Conservation (phyloP, 2,113 vertebrate species). For the Ranitomeya variabilis region DNA sequence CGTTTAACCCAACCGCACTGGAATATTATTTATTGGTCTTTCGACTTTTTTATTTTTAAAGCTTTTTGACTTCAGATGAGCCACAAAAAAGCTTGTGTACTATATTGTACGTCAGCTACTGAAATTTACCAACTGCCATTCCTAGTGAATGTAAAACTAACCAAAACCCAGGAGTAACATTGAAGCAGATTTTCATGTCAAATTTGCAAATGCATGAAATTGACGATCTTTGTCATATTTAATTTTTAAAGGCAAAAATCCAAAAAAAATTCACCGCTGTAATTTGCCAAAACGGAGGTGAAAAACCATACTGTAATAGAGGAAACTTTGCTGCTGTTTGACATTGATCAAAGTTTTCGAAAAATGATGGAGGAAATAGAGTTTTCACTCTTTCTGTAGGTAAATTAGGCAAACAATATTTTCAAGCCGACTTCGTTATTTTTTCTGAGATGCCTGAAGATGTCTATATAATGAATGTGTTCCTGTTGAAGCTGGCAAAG, state of each 20-base stretch:
- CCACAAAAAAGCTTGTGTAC: not conserved
- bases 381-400: constrained; percentile 28
- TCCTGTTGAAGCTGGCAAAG: constrained; percentile 46
- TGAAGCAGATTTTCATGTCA: constrained; percentile 45
- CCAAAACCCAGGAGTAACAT: not conserved
- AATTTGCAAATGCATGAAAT: constrained; percentile 29
- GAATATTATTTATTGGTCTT: not conserved
- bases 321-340: constrained; percentile 5
- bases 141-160: not conserved
- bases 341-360: constrained; percentile 19
- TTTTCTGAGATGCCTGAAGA: constrained; percentile 14
- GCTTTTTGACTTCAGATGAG: not conserved
- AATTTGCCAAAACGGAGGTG: constrained; percentile 23
- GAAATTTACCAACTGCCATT: not conserved
- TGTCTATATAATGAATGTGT: constrained; percentile 41
- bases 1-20: not conserved
- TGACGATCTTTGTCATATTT: constrained; percentile 40
- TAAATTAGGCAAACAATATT: constrained; percentile 26
- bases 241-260: constrained; percentile 36
- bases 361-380: constrained; percentile 16
- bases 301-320: constrained; percentile 33
- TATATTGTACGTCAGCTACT: not conserved
- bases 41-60: not conserved
- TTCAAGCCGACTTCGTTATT: constrained; percentile 18
- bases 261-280: not conserved